Evolutionary conservation across 1,140 invertebrate species (phyloP), one percentile per base, ranked within the genome.

Genomic region (Drosophila pseudoobscura): DNA sequence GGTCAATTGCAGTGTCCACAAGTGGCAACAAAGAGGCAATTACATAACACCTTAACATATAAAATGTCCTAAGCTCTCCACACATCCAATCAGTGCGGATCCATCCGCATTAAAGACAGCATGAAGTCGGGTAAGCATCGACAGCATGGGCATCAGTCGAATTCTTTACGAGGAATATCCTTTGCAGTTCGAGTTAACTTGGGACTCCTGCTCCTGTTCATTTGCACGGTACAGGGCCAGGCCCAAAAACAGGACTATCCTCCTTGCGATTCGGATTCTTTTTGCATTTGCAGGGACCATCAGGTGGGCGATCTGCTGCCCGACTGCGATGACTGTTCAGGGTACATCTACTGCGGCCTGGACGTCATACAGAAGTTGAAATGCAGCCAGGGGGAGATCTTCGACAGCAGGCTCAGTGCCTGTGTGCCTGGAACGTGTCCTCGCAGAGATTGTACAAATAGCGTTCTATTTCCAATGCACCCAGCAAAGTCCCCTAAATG

Each of bases 301-400:
- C n/a, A 6, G 47, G 50, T n/a, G 15, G 78, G 71, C 0, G 59
- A 53, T 1, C 2, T 53, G 9, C 11, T 87, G 3, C 55, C 70
- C 1, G 66, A 87, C 15, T 88, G 78, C 43, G 43, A 65, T 1
- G 78, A 87, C 22, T 87, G 83, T 41, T 46, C 50, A 1, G 41
- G 65, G 6, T 87, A 78, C 54, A 76, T 54, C 43, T n/a, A 24
- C 3, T 87, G 82, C n/a, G 74, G 53, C 17, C 0, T 4, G 3
- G 41, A 58, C 1, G 29, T 24, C 15, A 58, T 62, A 2, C 2
- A 47, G 6, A 58, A n/a, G 3, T 22, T 31, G 11, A 20, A 20
- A 1, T 87, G 82, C n/a, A 4, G 47, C 0, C 0, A 44, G 3
- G 78, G 75, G 0, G 11, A 63, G 2, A 20, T 69, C 1, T 87